Conservation (phyloP, 1,140 invertebrate species). For the Zaprionus davidi region DNA sequence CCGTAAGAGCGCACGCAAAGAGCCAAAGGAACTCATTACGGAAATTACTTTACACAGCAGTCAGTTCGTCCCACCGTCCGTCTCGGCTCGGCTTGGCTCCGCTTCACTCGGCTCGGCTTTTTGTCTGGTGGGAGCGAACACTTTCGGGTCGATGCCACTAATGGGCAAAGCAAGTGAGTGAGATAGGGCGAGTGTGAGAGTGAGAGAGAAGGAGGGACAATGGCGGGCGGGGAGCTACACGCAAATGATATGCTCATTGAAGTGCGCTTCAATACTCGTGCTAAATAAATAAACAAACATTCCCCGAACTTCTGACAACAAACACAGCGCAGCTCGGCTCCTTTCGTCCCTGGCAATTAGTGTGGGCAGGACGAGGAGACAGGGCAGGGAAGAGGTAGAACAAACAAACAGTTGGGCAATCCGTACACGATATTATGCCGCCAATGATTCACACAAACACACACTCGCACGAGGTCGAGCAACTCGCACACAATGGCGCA, state of each 20-base stretch:
- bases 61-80: neutral
- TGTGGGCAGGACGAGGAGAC: neutral
- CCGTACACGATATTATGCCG: conserved; percentile 16
- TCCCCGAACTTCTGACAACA: conserved; percentile 22
- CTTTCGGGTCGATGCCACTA: conserved; percentile 15
- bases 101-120: neutral
- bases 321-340: conserved; percentile 16
- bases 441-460: conserved; percentile 19
- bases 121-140: neutral
- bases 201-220: neutral
- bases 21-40: conserved; percentile 70
- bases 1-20: conserved; percentile 23
- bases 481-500: neutral
- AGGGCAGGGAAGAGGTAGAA: neutral
- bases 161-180: conserved; percentile 9
- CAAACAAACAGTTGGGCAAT: conserved; percentile 25
- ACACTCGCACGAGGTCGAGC: conserved; percentile 7
- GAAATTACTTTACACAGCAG: conserved; percentile 74
- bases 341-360: conserved; percentile 32
- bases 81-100: neutral
- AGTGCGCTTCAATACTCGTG: conserved; percentile 47
- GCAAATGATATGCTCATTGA: conserved; percentile 72
- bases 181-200: neutral
- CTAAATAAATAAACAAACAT: conserved; percentile 54
- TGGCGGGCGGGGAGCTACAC: neutral